Base-by-base conservation (phyloP, 2,113 vertebrate genomes). In the Muntiacus muntjak region DNA sequence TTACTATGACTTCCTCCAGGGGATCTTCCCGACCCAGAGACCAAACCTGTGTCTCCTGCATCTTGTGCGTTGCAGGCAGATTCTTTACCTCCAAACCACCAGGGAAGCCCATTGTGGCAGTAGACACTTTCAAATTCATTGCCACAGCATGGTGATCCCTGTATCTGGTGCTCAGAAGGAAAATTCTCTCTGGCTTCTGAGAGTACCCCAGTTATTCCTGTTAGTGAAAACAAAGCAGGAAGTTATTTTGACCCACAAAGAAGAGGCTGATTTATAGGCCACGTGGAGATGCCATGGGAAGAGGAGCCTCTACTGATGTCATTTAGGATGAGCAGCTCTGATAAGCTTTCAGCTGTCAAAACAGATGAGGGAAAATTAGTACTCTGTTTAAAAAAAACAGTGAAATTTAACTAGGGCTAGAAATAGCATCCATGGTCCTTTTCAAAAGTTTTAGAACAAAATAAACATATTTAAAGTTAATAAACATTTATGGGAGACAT, bases 321-420 rank as follows among this genome's bases (percentile, higher is more conserved):
- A 7, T 40, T 64, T 55, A 54, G 74, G 58, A 47, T 40, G 40
- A 58, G 26, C 36, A 10, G 16, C 55, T 88, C 87, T 88, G 89
- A 81, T 87, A 60, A 97, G 82, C 45, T 84, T 88, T 88, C 81
- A 86, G 91, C 82, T 96, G 36, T 96, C 45, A 82, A 87, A 85
- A 89, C 86, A 76, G 50, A 57, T 54, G 96, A 92, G 88, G 47
- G 60, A 64, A 83, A 78, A 47, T 40, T 40, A 52, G 30, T 45
- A 57, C 21, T 90, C 28, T 78, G 50, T 87, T n/a, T 25, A 40
- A 71, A 60, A 33, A 28, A 87, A 16, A 5, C 45, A 40, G 4
- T 85, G 47, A 82, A 94, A 28, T 15, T 45, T 82, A 76, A 62
- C 28, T 5, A 26, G 43, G 55, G 36, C 86, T 88, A 86, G 25